Conservation (phyloP, 2,113 vertebrate species). For the Myrmecophaga tridactyla region DNA sequence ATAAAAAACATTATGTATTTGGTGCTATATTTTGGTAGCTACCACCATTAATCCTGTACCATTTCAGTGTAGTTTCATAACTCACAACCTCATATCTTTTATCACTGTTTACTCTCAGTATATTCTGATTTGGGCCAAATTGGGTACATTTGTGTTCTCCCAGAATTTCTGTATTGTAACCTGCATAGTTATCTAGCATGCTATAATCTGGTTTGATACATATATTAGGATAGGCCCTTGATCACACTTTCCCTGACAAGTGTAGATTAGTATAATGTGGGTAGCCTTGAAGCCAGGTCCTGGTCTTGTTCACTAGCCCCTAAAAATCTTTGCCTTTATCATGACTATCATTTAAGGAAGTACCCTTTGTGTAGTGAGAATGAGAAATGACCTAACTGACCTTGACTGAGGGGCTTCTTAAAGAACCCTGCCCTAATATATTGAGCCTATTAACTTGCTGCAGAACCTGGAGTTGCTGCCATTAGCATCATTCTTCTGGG, state of each 20-base stretch:
- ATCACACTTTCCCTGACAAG: background rate
- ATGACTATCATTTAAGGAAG: conserved; percentile 13
- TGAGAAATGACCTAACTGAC: conserved; percentile 13
- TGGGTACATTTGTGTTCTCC: background rate
- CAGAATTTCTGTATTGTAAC: background rate
- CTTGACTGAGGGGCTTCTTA: conserved; percentile 48
- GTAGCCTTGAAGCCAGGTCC: conserved; percentile 32
- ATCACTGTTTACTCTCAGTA: conserved; percentile 9
- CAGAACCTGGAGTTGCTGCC: background rate
- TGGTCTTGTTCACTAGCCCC: background rate
- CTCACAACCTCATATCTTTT: background rate
- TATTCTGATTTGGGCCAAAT: background rate
- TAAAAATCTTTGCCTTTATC: conserved; percentile 7
- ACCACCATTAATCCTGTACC: background rate
- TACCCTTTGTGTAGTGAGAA: conserved; percentile 28
- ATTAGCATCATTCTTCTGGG: conserved; percentile 39
- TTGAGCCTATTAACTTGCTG: conserved; percentile 48
- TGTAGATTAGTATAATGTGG: background rate
- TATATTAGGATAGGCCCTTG: background rate
- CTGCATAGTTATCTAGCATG: background rate
- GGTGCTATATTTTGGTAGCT: background rate
- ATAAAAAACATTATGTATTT: background rate
- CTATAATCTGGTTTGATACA: conserved; percentile 1
- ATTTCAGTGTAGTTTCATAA: conserved; percentile 34
- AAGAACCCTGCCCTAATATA: conserved; percentile 28